A percentile compares a stretch with the other conserved stretches of the same genome.
Conservation (phyloP, 2,797 vertebrate genomes). For the Megaceryle alcyon region DNA sequence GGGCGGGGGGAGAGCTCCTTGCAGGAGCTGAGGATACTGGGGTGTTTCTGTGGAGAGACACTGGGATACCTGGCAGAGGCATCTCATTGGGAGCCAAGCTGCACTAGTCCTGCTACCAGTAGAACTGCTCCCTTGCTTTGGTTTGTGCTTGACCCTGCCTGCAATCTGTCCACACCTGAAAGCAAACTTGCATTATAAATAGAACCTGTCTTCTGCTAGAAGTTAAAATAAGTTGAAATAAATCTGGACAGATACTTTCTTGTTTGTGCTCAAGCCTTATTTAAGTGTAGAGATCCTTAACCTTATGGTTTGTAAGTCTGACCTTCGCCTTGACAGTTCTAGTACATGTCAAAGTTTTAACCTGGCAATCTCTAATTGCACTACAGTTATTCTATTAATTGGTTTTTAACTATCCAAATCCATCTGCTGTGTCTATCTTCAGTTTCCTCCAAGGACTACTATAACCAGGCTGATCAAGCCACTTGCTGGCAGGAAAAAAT, state of each 20-base stretch:
- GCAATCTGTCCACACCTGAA: neutral
- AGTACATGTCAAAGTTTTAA: neutral
- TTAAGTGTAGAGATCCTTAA: neutral
- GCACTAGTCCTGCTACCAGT: neutral
- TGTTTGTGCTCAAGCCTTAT: neutral
- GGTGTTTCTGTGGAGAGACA: neutral
- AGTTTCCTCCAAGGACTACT: neutral
- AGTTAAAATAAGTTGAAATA: neutral
- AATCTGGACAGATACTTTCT: neutral
- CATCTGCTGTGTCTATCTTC: neutral
- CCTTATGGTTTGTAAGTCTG: neutral
- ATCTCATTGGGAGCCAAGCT: neutral
- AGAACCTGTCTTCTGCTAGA: neutral
- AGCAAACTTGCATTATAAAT: neutral
- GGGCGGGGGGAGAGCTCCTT: neutral
- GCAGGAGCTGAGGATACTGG: neutral
- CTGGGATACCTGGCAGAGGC: neutral
- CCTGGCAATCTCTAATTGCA: neutral
- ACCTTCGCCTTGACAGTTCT: neutral
- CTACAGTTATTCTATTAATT: neutral
- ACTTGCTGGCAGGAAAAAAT: neutral
- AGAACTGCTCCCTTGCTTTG: neutral
- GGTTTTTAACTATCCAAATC: neutral
- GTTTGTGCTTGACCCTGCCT: neutral
- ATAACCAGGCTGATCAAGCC: neutral